A percentile compares a stretch with the other conserved stretches of the same genome.
These are phyloP conservation scores for Solenopsis invicta DNA, from an alignment of 1,140 invertebrate species.

Conservation along the genomic window DNA sequence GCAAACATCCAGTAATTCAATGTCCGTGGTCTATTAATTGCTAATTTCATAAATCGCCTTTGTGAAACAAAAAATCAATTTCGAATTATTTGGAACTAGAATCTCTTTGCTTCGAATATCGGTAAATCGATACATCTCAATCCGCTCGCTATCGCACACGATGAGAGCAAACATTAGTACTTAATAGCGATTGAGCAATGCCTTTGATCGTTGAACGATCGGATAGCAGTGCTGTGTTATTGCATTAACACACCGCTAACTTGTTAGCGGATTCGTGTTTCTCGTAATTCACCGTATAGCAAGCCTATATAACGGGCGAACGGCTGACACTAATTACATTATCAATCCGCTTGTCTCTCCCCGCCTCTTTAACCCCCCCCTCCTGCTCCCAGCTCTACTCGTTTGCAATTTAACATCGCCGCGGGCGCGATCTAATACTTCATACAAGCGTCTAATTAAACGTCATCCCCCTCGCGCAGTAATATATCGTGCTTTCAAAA, in stretches of 20 bases:
- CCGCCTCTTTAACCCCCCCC: background rate
- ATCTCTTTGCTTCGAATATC: background rate
- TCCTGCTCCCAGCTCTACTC: background rate
- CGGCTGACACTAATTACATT: conserved; percentile 50
- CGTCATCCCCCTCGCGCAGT: background rate
- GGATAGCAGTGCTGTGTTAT: background rate
- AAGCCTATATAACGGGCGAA: conserved; percentile 10
- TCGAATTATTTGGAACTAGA: no score
- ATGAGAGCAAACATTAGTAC: background rate
- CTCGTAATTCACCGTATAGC: conserved; percentile 13
- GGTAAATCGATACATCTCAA: background rate
- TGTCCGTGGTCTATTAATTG: no score
- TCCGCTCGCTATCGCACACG: background rate
- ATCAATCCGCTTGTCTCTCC: conserved; percentile 26
- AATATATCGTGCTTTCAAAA: conserved; percentile 14
- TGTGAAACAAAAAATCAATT: no score
- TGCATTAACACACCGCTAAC: conserved; percentile 5
- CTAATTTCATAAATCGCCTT: no score
- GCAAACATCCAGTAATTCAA: background rate
- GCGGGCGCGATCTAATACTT: conserved; percentile 14
- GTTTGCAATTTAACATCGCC: conserved; percentile 13
- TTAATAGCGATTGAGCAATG: background rate
- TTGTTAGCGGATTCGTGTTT: conserved; percentile 33
- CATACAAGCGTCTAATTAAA: conserved; percentile 52
- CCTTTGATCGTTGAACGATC: conserved; percentile 28